Evolutionary conservation across 2,888 invertebrate genomes (phyloP).

Genomic region (Macrosoma leucophasiata): DNA sequence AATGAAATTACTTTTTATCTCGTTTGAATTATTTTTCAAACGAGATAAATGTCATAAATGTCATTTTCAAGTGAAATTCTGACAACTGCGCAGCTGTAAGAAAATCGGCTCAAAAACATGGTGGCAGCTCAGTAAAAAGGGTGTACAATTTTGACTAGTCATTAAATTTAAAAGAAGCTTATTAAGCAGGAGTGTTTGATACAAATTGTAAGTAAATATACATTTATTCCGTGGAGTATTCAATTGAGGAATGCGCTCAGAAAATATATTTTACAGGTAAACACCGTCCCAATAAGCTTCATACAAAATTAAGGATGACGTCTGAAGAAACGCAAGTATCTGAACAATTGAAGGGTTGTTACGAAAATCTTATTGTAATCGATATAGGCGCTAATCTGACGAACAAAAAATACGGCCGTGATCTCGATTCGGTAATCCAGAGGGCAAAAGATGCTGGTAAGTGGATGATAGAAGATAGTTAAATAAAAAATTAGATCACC

Average conservation of each 20-base stretch:
- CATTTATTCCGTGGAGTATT: not conserved
- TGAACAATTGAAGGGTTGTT: slow-evolving; percentile 83
- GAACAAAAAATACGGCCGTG: slow-evolving; percentile 94
- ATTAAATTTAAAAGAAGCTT: slow-evolving; percentile 61
- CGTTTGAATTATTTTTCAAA: no score
- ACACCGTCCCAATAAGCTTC: slow-evolving; percentile 71
- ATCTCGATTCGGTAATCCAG: slow-evolving; percentile 93
- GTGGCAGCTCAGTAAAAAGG: slow-evolving; percentile 68
- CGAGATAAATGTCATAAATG: no score
- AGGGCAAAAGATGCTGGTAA: slow-evolving; percentile 94
- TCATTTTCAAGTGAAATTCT: not conserved
- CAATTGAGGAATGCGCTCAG: not conserved
- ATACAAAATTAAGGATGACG: slow-evolving; percentile 65
- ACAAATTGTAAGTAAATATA: slow-evolving; percentile 60
- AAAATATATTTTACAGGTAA: slow-evolving; percentile 48
- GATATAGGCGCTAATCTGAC: slow-evolving; percentile 96
- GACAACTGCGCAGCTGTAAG: not conserved
- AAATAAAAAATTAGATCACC: no score
- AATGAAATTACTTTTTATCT: no score
- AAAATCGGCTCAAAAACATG: slow-evolving; percentile 52
- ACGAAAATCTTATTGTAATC: slow-evolving; percentile 93
- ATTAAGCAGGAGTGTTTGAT: slow-evolving; percentile 72
- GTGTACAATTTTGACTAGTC: slow-evolving; percentile 60
- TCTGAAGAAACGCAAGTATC: slow-evolving; percentile 70
- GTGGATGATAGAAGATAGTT: slow-evolving; percentile 18